phyloP scores from a whole-genome alignment of 2,113 vertebrate genomes.

The Crotophaga sulcirostris region DNA sequence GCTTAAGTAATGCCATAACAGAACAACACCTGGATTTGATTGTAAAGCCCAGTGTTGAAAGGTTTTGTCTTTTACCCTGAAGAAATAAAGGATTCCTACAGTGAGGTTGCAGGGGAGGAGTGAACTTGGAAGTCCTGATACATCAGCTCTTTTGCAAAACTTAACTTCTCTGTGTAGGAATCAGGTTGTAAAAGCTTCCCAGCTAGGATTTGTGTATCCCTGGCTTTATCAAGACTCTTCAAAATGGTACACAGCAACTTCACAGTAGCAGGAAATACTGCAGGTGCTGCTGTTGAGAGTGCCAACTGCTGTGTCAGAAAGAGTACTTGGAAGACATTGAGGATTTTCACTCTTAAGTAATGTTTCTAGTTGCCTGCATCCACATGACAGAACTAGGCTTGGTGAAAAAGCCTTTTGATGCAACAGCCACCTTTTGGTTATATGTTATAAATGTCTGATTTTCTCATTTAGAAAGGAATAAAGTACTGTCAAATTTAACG shows the following conservation, averaged over 20 bases:
- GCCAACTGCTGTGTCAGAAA: not conserved
- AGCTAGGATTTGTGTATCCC: not conserved
- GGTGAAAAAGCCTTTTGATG: not conserved
- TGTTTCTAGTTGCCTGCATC: not conserved
- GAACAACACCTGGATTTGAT: not conserved
- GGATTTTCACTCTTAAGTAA: not conserved
- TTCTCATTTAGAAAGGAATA: not conserved
- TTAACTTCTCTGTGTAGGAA: not conserved
- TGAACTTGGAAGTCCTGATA: not conserved
- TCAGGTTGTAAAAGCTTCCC: not conserved
- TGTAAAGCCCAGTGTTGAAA: not conserved
- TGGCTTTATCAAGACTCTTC: not conserved
- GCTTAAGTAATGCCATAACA: not conserved
- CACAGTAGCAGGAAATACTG: not conserved
- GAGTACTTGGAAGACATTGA: not conserved
- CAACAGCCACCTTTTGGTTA: not conserved
- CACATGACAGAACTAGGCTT: not conserved
- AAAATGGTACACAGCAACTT: not conserved
- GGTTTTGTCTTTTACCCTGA: not conserved
- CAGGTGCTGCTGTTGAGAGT: not conserved
- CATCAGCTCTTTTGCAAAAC: not conserved
- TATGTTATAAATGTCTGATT: not conserved
- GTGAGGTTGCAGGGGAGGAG: not conserved
- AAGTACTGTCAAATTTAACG: not conserved
- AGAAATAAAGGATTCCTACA: not conserved